phyloP scores from a whole-genome alignment of 2,113 vertebrate genomes.

The Trematomus loennbergii region DNA sequence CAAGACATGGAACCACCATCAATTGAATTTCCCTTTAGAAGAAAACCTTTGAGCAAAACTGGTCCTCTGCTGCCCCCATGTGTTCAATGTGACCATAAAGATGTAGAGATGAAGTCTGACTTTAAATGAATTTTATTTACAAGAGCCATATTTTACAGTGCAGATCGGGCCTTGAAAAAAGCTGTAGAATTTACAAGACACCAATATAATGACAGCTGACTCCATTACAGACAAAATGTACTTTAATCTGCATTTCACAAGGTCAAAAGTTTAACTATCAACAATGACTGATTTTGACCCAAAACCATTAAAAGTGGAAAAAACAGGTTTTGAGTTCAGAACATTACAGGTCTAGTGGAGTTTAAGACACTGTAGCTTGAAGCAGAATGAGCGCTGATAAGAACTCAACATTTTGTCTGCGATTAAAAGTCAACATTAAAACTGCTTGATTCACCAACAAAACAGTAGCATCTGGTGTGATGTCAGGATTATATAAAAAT shows the following conservation, averaged over 20 bases:
- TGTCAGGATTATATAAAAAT: constrained; percentile 72
- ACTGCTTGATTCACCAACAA: constrained; percentile 75
- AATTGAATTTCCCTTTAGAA: too few species aligned
- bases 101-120: background rate
- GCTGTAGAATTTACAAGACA: constrained; percentile 19
- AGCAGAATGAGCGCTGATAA: constrained; percentile 5
- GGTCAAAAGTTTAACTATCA: constrained; percentile 22
- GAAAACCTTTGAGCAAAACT: background rate
- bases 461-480: constrained; percentile 42
- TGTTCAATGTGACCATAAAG: constrained; percentile 19
- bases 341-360: constrained; percentile 5
- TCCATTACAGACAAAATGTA: constrained; percentile 45
- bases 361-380: constrained; percentile 1
- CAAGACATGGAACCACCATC: background rate
- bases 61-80: constrained; percentile 70
- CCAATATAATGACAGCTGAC: constrained; percentile 47
- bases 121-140: constrained; percentile 79
- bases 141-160: constrained; percentile 76
- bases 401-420: constrained; percentile 13
- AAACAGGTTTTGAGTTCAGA: background rate
- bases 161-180: constrained; percentile 42
- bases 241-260: constrained; percentile 59
- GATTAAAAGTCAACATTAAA: constrained; percentile 47
- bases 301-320: background rate
- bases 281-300: background rate